Evolutionary conservation across 1,140 invertebrate species (phyloP), one percentile per base, ranked within the genome.

Genomic region (Mycetomoellerius zeteki): DNA sequence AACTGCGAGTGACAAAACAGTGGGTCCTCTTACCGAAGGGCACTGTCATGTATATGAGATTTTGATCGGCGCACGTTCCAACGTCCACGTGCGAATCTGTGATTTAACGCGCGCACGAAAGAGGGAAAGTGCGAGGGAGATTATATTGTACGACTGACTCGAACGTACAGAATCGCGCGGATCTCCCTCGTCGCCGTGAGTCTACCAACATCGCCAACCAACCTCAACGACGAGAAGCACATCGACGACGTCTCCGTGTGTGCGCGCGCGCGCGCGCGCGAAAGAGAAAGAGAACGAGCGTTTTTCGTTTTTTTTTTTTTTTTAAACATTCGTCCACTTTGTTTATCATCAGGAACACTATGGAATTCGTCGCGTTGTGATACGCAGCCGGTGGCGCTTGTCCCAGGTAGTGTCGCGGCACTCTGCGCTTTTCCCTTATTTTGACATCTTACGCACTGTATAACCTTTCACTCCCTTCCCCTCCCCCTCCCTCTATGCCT

Each of bases 331-430:
- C 88, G 84, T 92, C 85, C 77, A 90, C 91, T 91, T 89, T 92
- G 89, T 92, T 92, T 92, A 91, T 91, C 88, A 88, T 90, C 87
- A 89, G 87, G 91, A 85, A 85, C 89, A 82, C 76, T 47, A 84
- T 88, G 86, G 78, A 69, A 87, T 80, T 78, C 71, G 71, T 71
- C 43, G 75, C 80, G 65, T 85, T 64, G 62, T 92, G 88, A 92
- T 89, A 86, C 89, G 76, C 87, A 65, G 88, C 78, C 81, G 82
- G 78, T 82, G 67, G 47, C 58, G 47, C 77, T 91, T 10, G 71
- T 73, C 43, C 86, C 87, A 92, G 91, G 91, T 92, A 92, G 84
- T 86, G 10, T 78, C 60, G 72, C 84, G 12, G 21, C 19, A 21
- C 24, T 14, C 37, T 56, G 24, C 64, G 60, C 71, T 73, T 85